Conservation (phyloP, 2,113 vertebrate genomes). For the Ophiodon elongatus region DNA sequence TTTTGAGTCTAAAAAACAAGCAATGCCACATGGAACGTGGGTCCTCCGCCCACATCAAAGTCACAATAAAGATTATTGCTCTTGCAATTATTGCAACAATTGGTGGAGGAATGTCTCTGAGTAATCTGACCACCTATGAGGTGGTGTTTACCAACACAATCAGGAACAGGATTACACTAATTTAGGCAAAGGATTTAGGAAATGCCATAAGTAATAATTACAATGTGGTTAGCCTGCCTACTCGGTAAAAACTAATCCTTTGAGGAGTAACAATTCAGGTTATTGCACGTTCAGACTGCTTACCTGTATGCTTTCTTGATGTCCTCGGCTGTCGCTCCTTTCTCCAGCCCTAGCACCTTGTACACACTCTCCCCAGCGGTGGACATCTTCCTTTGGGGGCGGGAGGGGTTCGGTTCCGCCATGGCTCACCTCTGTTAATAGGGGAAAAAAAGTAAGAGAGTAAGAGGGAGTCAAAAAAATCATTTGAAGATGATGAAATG, state of each 20-base stretch:
- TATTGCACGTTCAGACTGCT: not conserved
- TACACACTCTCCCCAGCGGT: constrained; percentile 89
- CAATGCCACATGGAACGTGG: not conserved
- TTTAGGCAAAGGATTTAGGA: constrained; percentile 12
- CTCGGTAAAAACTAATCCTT: constrained; percentile 13
- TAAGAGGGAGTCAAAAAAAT: not conserved
- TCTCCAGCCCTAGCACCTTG: constrained; percentile 89
- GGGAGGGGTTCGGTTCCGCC: constrained; percentile 82
- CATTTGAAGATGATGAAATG: not conserved
- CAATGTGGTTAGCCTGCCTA: not conserved
- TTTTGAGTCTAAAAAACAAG: not conserved
- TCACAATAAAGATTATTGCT: not conserved
- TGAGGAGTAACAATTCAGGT: not conserved
- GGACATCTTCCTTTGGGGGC: constrained; percentile 89
- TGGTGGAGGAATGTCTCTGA: not conserved
- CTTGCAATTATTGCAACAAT: not conserved
- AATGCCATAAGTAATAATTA: not conserved
- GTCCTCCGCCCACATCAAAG: not conserved
- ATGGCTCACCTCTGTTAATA: constrained; percentile 82
- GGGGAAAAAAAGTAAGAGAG: not conserved
- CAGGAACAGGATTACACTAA: constrained; percentile 9
- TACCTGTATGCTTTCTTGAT: constrained; percentile 93
- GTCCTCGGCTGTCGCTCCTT: constrained; percentile 90
- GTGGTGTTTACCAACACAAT: not conserved
- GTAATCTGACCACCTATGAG: not conserved